Evolutionary conservation across 2,113 vertebrate species (phyloP).

Genomic region (Mionectes macconnelli): DNA sequence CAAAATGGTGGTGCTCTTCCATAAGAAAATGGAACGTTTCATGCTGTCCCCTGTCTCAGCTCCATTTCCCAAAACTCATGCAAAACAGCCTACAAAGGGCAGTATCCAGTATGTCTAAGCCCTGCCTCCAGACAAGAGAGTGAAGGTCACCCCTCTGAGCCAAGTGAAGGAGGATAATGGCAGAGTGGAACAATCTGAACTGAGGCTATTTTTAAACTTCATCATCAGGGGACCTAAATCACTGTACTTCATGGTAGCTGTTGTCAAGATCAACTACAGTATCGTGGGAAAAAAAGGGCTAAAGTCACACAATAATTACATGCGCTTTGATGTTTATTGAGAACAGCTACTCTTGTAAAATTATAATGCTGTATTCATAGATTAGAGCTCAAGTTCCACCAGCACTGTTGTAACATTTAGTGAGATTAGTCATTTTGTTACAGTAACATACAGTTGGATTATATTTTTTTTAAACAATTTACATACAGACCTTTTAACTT

Average conservation of each 20-base stretch:
- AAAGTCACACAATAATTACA: slow-evolving; percentile 44
- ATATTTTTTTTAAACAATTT: background rate
- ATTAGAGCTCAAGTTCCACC: slow-evolving; percentile 20
- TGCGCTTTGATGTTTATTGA: slow-evolving; percentile 47
- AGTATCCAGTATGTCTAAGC: background rate
- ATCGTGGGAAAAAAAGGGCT: slow-evolving; percentile 14
- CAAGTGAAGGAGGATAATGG: background rate
- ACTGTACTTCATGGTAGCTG: background rate
- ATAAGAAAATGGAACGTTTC: background rate
- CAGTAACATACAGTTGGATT: background rate
- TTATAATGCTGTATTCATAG: slow-evolving; percentile 41
- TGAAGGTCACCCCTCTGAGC: background rate
- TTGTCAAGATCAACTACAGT: background rate
- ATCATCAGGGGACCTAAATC: slow-evolving; percentile 24
- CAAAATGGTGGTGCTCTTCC: background rate
- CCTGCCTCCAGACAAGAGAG: background rate
- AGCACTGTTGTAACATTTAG: slow-evolving; percentile 15
- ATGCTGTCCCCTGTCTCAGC: background rate
- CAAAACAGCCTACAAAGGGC: background rate
- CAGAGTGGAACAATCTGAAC: slow-evolving; percentile 9
- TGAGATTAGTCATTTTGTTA: slow-evolving; percentile 57
- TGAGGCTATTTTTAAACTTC: slow-evolving; percentile 37
- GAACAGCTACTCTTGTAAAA: slow-evolving; percentile 52
- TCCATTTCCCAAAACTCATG: background rate
- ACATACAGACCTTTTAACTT: background rate